phyloP scores from a whole-genome alignment of 2,888 invertebrate genomes.

The Craniophora ligustri region DNA sequence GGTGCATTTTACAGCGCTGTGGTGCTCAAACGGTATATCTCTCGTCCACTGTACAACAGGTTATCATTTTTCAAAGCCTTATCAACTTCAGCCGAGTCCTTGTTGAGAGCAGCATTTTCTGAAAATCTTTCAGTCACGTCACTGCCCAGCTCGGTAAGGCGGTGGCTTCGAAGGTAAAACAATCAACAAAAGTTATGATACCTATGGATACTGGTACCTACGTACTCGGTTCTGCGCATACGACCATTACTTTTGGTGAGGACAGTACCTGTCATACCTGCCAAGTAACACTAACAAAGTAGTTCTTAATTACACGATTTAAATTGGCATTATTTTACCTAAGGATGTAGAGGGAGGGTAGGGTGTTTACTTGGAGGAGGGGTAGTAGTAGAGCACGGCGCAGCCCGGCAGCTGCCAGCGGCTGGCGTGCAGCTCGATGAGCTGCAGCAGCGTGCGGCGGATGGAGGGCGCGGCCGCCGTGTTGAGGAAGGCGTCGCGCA shows the following conservation, averaged over 20 bases:
- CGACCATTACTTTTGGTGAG: neutral
- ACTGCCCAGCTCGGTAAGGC: neutral
- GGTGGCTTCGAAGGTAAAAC: neutral
- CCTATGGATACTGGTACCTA: neutral
- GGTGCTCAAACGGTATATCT: neutral
- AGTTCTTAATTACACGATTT: neutral
- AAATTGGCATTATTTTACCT: neutral
- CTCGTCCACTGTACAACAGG: neutral
- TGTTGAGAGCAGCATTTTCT: conserved; percentile 2
- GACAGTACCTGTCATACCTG: neutral
- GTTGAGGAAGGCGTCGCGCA: conserved; percentile 95
- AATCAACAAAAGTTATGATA: neutral
- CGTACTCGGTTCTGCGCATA: neutral
- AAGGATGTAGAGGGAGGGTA: neutral
- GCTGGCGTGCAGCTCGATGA: conserved; percentile 96
- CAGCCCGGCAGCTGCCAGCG: conserved; percentile 97
- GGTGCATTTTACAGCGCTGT: neutral
- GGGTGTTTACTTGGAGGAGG: conserved; percentile 87
- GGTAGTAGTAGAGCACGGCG: conserved; percentile 96
- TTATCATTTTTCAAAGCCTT: neutral
- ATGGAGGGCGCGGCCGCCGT: conserved; percentile 92
- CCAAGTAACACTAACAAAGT: neutral
- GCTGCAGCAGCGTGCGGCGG: conserved; percentile 94
- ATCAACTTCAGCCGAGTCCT: neutral
- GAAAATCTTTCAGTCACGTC: too few species aligned